Evolutionary conservation across 2,113 vertebrate species (phyloP).

Genomic region (zebrafish (Danio rerio)): GRCz12tu NC_133196.1:15451001-15451500

Average conservation of each 20-base stretch:
- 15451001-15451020: no score
- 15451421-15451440: background rate
- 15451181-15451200: background rate
- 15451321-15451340: conserved; percentile 10
- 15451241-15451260: background rate
- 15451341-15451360: background rate
- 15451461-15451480: conserved; percentile 37
- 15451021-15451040: no score
- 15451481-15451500: background rate
- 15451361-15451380: background rate
- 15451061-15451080: background rate
- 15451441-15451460: conserved; percentile 41
- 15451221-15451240: background rate
- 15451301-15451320: background rate
- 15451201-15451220: background rate
- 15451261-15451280: conserved; percentile 4
- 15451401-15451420: conserved; percentile 36
- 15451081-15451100: conserved; percentile 39
- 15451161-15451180: background rate
- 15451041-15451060: no score
- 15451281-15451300: background rate
- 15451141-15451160: background rate
- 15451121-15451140: background rate
- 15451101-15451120: background rate
- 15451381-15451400: conserved; percentile 11